Evolutionary conservation across 2,113 vertebrate genomes (phyloP), one percentile per base, ranked within the genome.

Genomic region (Terrapene triunguis): DNA sequence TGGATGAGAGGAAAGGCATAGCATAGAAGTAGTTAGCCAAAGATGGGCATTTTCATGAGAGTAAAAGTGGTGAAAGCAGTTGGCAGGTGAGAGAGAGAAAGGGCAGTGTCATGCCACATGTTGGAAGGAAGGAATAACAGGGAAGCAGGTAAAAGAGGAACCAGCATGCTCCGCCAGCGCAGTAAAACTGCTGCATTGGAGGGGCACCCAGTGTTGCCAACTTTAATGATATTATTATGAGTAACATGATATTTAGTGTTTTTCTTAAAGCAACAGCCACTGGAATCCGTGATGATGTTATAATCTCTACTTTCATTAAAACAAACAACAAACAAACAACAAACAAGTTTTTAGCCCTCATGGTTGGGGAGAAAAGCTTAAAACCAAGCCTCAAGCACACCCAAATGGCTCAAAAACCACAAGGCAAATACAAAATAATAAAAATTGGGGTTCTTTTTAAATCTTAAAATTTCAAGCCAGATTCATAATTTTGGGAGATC

Each of bases 191-290:
- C 72, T 74, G 38, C 81, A 16, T 32, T 35, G 59, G 59, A 29
- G 5, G 25, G 57, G 27, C 5, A 62, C 9, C 54, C 57, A 84
- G 85, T 93, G 59, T 69, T 95, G 94, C 93, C 51, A 93, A 91
- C 47, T 93, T 87, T 93, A 29, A 62, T 44, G 78, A 87, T 80
- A 57, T n/a, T 72, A 65, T 65, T 8, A 65, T 35, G 35, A 65
- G 62, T 35, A 72, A 72, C 35, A 86, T 35, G 86, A 93, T 89
- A 32, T 59, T 83, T 50, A 38, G 32, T 2, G 1, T 85, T 94
- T 95, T 29, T 62, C 82, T 92, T 90, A 95, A 93, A 96, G 93
- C n/a, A 92, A 89, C 59, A 87, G 82, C 72, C 89, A 51, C 82
- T 82, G 69, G 88, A 92, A 95, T 38, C 11, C 80, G 14, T 80